Evolutionary conservation across 2,797 vertebrate genomes (phyloP).

Genomic region (Ispidina lecontei): DNA sequence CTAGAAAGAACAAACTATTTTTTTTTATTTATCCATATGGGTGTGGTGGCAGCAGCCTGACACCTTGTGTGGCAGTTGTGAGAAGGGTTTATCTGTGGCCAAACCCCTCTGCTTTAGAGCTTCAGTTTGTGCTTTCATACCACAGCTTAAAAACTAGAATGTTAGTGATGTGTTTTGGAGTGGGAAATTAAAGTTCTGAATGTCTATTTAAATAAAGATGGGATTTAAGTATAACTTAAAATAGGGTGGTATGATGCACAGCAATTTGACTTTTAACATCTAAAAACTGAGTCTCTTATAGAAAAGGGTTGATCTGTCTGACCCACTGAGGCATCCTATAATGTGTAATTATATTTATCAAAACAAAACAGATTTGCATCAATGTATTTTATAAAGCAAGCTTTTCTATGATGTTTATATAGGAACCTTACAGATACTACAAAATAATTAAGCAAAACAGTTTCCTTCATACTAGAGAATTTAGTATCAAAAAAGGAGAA

Average conservation of each 20-base stretch:
- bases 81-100: neutral
- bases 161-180: neutral
- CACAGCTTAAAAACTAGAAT: neutral
- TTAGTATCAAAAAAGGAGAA: neutral
- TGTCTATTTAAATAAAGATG: neutral
- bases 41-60: neutral
- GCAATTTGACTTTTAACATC: neutral
- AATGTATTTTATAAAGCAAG: neutral
- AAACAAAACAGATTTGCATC: neutral
- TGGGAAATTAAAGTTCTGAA: neutral
- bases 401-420: neutral
- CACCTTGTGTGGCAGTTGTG: accelerated
- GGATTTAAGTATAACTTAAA: neutral
- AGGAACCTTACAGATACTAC: neutral
- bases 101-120: neutral
- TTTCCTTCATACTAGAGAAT: neutral
- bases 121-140: neutral
- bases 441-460: neutral
- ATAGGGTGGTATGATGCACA: neutral
- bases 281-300: neutral
- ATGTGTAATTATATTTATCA: neutral
- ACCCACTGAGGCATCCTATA: neutral
- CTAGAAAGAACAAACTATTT: constrained; percentile 56
- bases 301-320: neutral
- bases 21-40: no score